Evolutionary conservation across 2,888 invertebrate genomes (phyloP), one percentile per base, ranked within the genome.

Genomic region (Piscicola geometra): DNA sequence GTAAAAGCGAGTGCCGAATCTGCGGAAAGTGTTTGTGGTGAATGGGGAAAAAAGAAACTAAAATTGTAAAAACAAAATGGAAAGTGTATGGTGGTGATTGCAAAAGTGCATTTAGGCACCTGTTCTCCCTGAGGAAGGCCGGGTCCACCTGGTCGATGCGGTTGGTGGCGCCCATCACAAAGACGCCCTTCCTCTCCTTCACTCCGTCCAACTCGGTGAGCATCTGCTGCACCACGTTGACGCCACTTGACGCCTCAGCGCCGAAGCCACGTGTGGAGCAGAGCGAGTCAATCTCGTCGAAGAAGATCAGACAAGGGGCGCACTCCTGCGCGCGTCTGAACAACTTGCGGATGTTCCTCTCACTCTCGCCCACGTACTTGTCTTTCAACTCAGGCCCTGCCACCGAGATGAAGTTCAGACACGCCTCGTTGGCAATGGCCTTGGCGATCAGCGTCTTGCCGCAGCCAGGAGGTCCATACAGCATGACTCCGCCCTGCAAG

Each of bases 381-480:
- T 73, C 36, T n/a, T 56, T 73, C 5, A 73, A 30, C 25, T 73
- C 73, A 1, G 73, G 73, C 5, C 73, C 73, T 35, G 35, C 56
- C 35, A 73, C 73, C 15, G 60, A 73, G n/a, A 73, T 32, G 30
- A 73, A 73, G 41, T 73, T 73, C 3, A 73, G 28, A 30, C 52
- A 73, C 21, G 64, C 73, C 41, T 73, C 73, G n/a, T 73, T 73
- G 64, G 73, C 73, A 32, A 73, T 33, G 41, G 73, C 73, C 41
- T 73, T 73, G 9, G 73, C 73, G 2, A 73, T 64, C 36, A 73
- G 32, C 1, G 73, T 73, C 56, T 73, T 73, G 35, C 73, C 73
- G 64, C 73, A 73, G n/a, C 73, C 73, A 18, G 73, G 73, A 64
- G 73, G 73, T 21, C 73, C 73, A 64, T 56, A 73, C 35, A 73